Evolutionary conservation across 2,888 invertebrate genomes (phyloP).

Genomic region (Physocephala rufipes): DNA sequence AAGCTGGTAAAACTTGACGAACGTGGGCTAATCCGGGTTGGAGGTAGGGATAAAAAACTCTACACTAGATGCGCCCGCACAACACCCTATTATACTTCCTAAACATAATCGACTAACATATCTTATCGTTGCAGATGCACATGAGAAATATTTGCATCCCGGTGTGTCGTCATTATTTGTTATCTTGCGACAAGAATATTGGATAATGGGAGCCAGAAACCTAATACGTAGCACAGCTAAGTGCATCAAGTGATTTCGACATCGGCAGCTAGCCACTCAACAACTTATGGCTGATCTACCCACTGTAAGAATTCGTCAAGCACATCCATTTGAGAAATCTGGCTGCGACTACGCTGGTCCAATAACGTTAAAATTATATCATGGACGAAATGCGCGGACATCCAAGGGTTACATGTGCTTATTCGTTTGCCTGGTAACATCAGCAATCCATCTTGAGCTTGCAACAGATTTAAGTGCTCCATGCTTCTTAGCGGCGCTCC

Average conservation of each 20-base stretch:
- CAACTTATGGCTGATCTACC: slow-evolving; percentile 12
- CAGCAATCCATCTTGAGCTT: slow-evolving; percentile 37
- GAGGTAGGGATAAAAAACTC: background rate
- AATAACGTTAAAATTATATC: slow-evolving; percentile 5
- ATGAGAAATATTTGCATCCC: slow-evolving; percentile 11
- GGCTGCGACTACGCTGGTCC: slow-evolving; percentile 8
- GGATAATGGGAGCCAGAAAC: slow-evolving; percentile 2
- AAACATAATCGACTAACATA: too few species aligned
- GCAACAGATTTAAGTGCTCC: slow-evolving; percentile 33
- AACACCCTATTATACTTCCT: background rate
- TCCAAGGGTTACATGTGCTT: slow-evolving; percentile 36
- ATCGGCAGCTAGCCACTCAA: background rate
- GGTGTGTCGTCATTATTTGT: slow-evolving; percentile 14
- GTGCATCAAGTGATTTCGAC: too few species aligned
- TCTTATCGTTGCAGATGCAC: too few species aligned
- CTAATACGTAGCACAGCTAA: too few species aligned
- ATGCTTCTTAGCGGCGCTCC: slow-evolving; percentile 37
- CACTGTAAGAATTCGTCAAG: slow-evolving; percentile 5
- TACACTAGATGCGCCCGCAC: background rate
- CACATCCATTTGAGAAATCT: slow-evolving; percentile 5
- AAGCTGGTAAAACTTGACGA: too few species aligned
- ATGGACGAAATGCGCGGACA: background rate
- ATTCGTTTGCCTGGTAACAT: slow-evolving; percentile 37
- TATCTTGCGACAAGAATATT: slow-evolving; percentile 10
- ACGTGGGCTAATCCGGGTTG: background rate